phyloP scores from a whole-genome alignment of 2,888 invertebrate species.

The Tetrapedia diversipes region DNA sequence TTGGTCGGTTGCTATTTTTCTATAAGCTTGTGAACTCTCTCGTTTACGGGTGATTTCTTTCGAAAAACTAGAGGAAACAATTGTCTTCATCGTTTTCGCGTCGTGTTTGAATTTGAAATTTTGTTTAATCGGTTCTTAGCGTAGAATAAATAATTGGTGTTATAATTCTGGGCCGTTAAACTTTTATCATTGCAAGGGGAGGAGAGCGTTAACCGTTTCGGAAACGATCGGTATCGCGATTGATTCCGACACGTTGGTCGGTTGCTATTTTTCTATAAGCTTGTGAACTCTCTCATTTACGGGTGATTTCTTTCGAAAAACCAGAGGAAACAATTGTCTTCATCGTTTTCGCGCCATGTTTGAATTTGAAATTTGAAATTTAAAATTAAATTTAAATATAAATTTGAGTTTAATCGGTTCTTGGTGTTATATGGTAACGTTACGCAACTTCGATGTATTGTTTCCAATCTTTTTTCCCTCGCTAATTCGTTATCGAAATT shows the following conservation, averaged over 20 bases:
- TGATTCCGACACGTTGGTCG: slow-evolving; percentile 19
- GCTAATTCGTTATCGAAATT: too few species aligned
- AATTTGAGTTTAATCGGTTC: too few species aligned
- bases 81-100: neutral
- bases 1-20: slow-evolving; percentile 7
- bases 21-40: neutral
- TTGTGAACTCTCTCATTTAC: neutral
- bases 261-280: slow-evolving; percentile 4
- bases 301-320: neutral
- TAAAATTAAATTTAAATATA: too few species aligned
- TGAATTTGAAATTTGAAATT: too few species aligned
- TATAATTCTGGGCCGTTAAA: slow-evolving; percentile 73
- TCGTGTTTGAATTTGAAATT: too few species aligned
- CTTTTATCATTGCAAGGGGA: slow-evolving; percentile 70
- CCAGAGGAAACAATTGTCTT: too few species aligned
- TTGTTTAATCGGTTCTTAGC: too few species aligned
- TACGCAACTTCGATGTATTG: too few species aligned
- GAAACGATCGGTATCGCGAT: slow-evolving; percentile 45
- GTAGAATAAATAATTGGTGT: too few species aligned
- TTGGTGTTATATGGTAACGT: too few species aligned
- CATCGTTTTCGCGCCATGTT: too few species aligned
- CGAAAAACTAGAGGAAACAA: neutral
- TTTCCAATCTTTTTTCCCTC: too few species aligned
- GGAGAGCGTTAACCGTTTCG: slow-evolving; percentile 64
- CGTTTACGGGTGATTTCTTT: neutral